phyloP scores from a whole-genome alignment of 2,888 invertebrate species.

The Melieria crassipennis region DNA sequence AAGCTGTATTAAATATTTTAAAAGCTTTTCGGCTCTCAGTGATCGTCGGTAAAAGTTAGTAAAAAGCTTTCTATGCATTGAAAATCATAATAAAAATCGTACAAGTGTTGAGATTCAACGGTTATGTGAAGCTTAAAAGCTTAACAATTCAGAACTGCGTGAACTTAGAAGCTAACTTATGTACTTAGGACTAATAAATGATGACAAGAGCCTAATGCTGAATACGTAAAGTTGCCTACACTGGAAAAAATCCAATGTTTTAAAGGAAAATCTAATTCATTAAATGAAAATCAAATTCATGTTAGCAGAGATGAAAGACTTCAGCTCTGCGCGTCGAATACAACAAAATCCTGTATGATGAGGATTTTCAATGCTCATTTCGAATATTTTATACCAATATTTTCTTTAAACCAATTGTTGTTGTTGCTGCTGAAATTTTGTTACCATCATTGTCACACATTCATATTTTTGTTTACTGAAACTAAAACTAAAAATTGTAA shows the following conservation, averaged over 20 bases:
- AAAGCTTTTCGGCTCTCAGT: too few relatives aligned
- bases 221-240: background rate
- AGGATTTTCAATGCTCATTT: constrained; percentile 22
- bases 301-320: background rate
- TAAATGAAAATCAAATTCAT: background rate
- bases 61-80: too few relatives aligned
- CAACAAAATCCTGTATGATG: constrained; percentile 50
- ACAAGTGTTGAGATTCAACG: too few relatives aligned
- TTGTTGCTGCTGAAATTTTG: constrained; percentile 17
- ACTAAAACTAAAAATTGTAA: background rate
- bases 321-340: constrained; percentile 28
- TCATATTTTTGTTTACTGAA: constrained; percentile 44
- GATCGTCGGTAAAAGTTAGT: too few relatives aligned
- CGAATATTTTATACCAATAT: background rate
- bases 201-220: background rate
- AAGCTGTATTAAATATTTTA: too few relatives aligned
- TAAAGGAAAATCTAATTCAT: background rate
- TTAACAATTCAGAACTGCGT: constrained; percentile 5
- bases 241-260: too few relatives aligned
- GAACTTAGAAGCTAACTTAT: constrained; percentile 25
- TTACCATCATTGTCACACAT: constrained; percentile 46
- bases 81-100: too few relatives aligned
- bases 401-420: constrained; percentile 9
- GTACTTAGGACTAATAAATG: too few relatives aligned
- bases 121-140: constrained; percentile 18